Evolutionary conservation across 2,797 vertebrate species (phyloP).

Genomic region (Hippocampus kuda): DNA sequence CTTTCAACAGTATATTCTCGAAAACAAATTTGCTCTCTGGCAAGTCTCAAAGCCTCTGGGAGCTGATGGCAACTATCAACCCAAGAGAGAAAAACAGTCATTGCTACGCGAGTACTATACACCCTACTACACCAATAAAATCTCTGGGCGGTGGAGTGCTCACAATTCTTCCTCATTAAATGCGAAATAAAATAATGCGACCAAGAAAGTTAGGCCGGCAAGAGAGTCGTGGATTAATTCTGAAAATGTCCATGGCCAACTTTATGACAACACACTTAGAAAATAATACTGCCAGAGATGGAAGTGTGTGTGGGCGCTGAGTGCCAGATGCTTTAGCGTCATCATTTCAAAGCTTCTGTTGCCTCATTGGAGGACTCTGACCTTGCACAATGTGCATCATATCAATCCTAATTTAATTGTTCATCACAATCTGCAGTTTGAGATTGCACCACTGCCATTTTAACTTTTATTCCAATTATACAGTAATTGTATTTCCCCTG

Average conservation of each 20-base stretch:
- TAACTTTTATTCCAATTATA: not conserved
- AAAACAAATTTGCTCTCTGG: not conserved
- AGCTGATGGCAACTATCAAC: not conserved
- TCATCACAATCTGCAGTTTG: not conserved
- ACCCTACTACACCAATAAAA: not conserved
- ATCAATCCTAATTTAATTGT: not conserved
- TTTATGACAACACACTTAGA: not conserved
- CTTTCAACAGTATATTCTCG: not conserved
- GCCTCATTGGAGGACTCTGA: not conserved
- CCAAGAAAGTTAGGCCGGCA: not conserved
- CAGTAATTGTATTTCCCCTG: not conserved
- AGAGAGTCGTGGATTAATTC: conserved; percentile 4
- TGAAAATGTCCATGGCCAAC: not conserved
- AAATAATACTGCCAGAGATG: not conserved
- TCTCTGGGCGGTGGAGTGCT: not conserved
- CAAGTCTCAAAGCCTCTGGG: not conserved
- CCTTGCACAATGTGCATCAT: conserved; percentile 2
- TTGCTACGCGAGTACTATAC: not conserved
- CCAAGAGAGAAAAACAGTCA: not conserved
- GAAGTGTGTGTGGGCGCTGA: conserved; percentile 1
- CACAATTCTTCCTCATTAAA: not conserved
- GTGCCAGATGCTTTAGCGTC: conserved; percentile 4
- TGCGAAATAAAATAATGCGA: conserved; percentile 2
- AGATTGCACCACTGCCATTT: not conserved
- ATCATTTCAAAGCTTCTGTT: conserved; percentile 1